Evolutionary conservation across 2,113 vertebrate genomes (phyloP).

Genomic region (Himantopus leucocephalus): DNA sequence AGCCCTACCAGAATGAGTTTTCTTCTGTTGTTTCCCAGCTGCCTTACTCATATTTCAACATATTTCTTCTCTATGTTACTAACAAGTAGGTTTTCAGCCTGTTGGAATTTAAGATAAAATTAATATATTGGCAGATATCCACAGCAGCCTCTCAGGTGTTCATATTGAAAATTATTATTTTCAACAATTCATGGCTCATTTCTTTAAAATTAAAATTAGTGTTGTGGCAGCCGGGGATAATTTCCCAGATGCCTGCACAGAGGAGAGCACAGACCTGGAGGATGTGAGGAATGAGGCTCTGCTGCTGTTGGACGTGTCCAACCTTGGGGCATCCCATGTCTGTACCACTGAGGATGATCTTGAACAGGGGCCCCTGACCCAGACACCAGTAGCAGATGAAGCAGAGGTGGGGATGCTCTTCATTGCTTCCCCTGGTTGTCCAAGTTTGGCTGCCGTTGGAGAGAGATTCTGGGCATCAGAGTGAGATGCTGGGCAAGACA

Average conservation of each 20-base stretch:
- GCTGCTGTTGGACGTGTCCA: neutral
- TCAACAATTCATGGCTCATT: constrained; percentile 72
- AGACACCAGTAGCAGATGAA: neutral
- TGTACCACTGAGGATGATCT: neutral
- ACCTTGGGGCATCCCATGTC: fast-evolving
- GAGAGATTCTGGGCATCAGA: neutral
- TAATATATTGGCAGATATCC: constrained; percentile 56
- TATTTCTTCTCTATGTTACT: neutral
- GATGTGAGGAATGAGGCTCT: constrained; percentile 42
- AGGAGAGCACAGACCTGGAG: constrained; percentile 37
- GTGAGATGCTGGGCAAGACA: neutral
- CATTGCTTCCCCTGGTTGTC: neutral
- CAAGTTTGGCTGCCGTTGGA: fast-evolving
- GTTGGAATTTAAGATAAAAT: constrained; percentile 52
- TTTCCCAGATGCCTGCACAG: constrained; percentile 64
- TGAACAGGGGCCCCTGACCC: neutral
- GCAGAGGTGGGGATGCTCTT: neutral
- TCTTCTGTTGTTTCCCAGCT: neutral
- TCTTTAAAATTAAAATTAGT: constrained; percentile 76
- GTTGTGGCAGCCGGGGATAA: constrained; percentile 63
- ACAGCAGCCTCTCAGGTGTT: constrained; percentile 65
- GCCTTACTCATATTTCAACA: neutral
- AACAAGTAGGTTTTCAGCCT: constrained; percentile 16
- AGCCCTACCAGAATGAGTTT: neutral
- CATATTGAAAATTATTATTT: constrained; percentile 70